phyloP scores from a whole-genome alignment of 1,140 invertebrate species.

The Drosophila kikkawai region DNA sequence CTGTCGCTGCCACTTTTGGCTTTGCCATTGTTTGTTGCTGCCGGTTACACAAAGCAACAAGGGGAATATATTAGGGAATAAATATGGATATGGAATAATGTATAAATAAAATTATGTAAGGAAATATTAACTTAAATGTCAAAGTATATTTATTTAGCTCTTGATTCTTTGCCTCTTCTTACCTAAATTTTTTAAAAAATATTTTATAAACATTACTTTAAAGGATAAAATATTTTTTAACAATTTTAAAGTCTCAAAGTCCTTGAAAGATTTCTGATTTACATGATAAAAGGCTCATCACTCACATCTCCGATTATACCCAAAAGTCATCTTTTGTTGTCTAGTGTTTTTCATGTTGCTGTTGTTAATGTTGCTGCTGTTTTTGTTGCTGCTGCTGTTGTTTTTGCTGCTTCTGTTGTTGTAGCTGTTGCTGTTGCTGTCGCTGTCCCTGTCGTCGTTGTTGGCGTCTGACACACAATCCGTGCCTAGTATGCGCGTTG shows the following conservation, averaged over 20 bases:
- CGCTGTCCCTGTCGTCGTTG: conserved; percentile 18
- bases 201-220: background rate
- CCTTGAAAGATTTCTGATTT: no score
- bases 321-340: background rate
- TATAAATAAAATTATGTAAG: background rate
- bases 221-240: no score
- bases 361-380: conserved; percentile 19
- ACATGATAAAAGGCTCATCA: no score
- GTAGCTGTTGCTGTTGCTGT: conserved; percentile 12
- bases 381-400: conserved; percentile 1
- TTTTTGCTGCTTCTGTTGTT: conserved; percentile 11
- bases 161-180: no score
- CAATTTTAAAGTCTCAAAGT: background rate
- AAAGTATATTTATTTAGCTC: no score
- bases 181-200: no score
- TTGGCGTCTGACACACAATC: conserved; percentile 75
- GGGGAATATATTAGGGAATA: background rate
- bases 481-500: conserved; percentile 78
- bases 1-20: conserved; percentile 44
- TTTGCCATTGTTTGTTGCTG: conserved; percentile 28
- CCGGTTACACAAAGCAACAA: conserved; percentile 1
- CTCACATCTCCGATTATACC: no score
- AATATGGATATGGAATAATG: background rate
- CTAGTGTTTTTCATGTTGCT: conserved; percentile 16
- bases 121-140: background rate